A percentile compares a stretch with the other conserved stretches of the same genome.
Evolutionary conservation across 2,888 invertebrate species (phyloP).

Genomic region (Rhimphoctona megacephalus): DNA sequence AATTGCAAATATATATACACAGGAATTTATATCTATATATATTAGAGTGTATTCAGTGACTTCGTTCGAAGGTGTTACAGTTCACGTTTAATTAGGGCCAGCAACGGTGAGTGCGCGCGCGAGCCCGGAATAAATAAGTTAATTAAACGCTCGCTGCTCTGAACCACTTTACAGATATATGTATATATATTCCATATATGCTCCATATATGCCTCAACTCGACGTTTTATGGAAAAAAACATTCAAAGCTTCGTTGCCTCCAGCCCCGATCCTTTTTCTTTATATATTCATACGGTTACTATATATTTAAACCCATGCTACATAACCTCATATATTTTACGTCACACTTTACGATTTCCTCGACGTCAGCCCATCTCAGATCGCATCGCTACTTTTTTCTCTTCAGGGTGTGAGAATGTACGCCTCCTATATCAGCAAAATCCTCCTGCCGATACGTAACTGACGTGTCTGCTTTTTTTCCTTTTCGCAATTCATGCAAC

Average conservation of each 20-base stretch:
- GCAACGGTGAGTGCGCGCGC: constrained; percentile 69
- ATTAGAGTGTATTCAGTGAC: constrained; percentile 67
- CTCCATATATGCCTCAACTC: constrained; percentile 13
- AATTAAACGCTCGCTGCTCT: constrained; percentile 76
- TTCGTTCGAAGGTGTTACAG: constrained; percentile 80
- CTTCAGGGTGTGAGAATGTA: constrained; percentile 59
- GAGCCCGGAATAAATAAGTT: constrained; percentile 82
- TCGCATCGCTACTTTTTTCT: constrained; percentile 59
- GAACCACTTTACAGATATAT: neutral
- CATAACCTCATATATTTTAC: constrained; percentile 43
- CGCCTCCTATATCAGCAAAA: constrained; percentile 38
- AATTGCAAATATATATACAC: constrained; percentile 36
- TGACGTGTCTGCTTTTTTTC: constrained; percentile 32
- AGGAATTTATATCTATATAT: neutral
- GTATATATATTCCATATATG: neutral
- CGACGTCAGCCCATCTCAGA: constrained; percentile 44
- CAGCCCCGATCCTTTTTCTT: constrained; percentile 1
- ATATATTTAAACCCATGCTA: constrained; percentile 22
- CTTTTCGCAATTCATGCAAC: neutral
- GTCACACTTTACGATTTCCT: constrained; percentile 68
- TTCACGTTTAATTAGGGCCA: constrained; percentile 83
- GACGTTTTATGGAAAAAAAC: constrained; percentile 38
- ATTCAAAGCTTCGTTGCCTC: constrained; percentile 29
- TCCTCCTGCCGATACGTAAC: constrained; percentile 61
- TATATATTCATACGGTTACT: constrained; percentile 18